phyloP scores from a whole-genome alignment of 2,113 vertebrate genomes.

The Chascanopsetta lugubris region DNA sequence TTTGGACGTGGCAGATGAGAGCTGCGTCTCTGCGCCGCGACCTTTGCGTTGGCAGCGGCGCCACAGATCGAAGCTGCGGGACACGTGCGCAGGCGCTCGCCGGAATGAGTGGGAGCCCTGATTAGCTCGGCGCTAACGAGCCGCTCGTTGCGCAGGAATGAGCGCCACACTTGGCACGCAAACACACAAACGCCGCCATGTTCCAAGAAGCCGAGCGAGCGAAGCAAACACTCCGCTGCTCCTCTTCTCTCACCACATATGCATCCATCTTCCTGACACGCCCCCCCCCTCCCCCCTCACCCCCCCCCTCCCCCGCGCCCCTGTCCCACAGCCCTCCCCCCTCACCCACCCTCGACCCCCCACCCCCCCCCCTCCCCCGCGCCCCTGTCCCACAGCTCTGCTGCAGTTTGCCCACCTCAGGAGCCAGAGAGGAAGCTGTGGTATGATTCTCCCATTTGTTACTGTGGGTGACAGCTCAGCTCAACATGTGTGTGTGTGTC shows the following conservation, averaged over 20 bases:
- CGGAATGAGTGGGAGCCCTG: slow-evolving; percentile 54
- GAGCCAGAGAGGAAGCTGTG: slow-evolving; percentile 54
- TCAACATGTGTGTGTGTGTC: slow-evolving; percentile 12
- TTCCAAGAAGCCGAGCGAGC: slow-evolving; percentile 28
- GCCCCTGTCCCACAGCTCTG: slow-evolving; percentile 41
- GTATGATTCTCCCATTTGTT: slow-evolving; percentile 46
- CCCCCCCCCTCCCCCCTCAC: too few species aligned
- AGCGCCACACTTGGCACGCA: slow-evolving; percentile 45
- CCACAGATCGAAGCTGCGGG: slow-evolving; percentile 36
- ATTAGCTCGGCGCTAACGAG: slow-evolving; percentile 56
- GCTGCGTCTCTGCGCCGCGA: slow-evolving; percentile 7
- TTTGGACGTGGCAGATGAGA: slow-evolving; percentile 54
- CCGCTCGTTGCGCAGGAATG: slow-evolving; percentile 58
- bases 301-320: too few species aligned
- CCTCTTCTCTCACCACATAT: slow-evolving; percentile 58
- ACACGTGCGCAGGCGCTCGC: slow-evolving; percentile 49
- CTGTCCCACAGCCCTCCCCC: too few species aligned
- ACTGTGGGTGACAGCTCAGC: slow-evolving; percentile 36
- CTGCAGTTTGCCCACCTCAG: slow-evolving; percentile 49
- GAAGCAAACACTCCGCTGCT: slow-evolving; percentile 46
- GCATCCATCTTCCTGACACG: slow-evolving; percentile 57
- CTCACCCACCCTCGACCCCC: too few species aligned
- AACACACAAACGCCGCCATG: slow-evolving; percentile 16
- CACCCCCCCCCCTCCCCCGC: too few species aligned
- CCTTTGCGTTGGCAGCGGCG: slow-evolving; percentile 33